These are phyloP conservation scores for Gymnosoma rotundatum DNA, from an alignment of 2,888 invertebrate genomes.

Conservation along the genomic window DNA sequence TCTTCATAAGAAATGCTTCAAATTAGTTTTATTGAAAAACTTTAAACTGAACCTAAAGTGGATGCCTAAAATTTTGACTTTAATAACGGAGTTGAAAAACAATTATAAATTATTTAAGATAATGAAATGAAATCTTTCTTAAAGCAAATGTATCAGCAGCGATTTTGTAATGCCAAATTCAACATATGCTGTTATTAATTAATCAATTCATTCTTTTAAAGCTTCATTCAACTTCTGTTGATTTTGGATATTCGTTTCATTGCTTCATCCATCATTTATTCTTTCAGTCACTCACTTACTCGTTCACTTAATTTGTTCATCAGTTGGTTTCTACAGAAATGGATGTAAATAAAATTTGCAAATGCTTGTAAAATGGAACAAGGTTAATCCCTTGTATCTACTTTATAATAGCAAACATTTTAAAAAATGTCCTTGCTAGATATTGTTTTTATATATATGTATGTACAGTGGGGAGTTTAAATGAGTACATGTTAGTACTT, in stretches of 20 bases:
- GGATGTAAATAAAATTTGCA: slow-evolving; percentile 44
- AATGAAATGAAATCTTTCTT: too few species aligned
- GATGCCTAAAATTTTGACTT: too few species aligned
- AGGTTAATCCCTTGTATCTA: slow-evolving; percentile 62
- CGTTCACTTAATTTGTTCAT: slow-evolving; percentile 33
- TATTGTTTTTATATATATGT: slow-evolving; percentile 2
- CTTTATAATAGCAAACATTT: slow-evolving; percentile 38
- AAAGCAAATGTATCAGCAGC: too few species aligned
- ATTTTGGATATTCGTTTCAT: slow-evolving; percentile 38
- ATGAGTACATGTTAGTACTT: too few species aligned
- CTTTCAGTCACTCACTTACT: slow-evolving; percentile 14
- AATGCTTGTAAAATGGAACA: slow-evolving; percentile 57
- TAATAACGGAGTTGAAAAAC: too few species aligned
- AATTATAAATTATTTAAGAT: too few species aligned
- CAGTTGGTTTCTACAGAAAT: slow-evolving; percentile 22
- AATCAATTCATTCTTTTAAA: slow-evolving; percentile 3
- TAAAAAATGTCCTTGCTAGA: background rate
- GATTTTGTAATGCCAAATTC: background rate
- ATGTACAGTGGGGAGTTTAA: too few species aligned
- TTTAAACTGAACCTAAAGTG: too few species aligned
- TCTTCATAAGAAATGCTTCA: too few species aligned
- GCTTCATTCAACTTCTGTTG: slow-evolving; percentile 11
- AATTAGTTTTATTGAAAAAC: too few species aligned
- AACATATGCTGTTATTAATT: background rate
- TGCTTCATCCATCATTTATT: slow-evolving; percentile 43